Conservation (phyloP, 2,797 vertebrate species). For the Lophius americanus region DNA sequence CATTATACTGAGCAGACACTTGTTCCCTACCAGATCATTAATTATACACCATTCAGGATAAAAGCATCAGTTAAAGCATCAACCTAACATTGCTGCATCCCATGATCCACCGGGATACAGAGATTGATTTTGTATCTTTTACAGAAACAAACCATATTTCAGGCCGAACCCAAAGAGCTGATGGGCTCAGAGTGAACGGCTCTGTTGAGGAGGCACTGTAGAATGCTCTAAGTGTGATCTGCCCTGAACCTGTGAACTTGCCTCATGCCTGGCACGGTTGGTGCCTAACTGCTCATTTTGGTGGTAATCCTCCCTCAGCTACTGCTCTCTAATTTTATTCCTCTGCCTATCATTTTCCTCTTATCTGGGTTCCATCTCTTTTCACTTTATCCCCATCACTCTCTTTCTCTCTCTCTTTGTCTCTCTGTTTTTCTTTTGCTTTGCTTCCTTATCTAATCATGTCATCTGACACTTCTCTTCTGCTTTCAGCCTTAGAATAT, state of each 20-base stretch:
- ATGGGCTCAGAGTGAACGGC: neutral
- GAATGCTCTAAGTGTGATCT: constrained; percentile 19
- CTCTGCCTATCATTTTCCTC: constrained; percentile 48
- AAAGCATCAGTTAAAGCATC: neutral
- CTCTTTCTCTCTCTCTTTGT: constrained; percentile 59
- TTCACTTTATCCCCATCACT: constrained; percentile 55
- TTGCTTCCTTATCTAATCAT: constrained; percentile 60
- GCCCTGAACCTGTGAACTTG: constrained; percentile 41
- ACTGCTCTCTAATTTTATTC: constrained; percentile 36
- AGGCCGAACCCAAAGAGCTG: neutral
- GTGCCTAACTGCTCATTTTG: constrained; percentile 52
- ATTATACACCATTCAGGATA: neutral
- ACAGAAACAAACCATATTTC: neutral
- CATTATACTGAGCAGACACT: neutral
- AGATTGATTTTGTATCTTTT: neutral
- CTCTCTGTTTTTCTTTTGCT: constrained; percentile 57
- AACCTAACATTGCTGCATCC: neutral
- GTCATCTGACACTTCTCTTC: constrained; percentile 63
- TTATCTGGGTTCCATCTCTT: constrained; percentile 62
- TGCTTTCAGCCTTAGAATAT: constrained; percentile 59
- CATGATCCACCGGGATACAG: neutral
- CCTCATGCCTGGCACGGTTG: constrained; percentile 26
- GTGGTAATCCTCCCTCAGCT: constrained; percentile 42
- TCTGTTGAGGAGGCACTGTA: neutral
- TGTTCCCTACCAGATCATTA: neutral